Percentiles rank a stretch among this genome's conserved stretches.
These are phyloP conservation scores for Noctua janthe DNA, from an alignment of 2,888 invertebrate genomes.

Conservation along the genomic window DNA sequence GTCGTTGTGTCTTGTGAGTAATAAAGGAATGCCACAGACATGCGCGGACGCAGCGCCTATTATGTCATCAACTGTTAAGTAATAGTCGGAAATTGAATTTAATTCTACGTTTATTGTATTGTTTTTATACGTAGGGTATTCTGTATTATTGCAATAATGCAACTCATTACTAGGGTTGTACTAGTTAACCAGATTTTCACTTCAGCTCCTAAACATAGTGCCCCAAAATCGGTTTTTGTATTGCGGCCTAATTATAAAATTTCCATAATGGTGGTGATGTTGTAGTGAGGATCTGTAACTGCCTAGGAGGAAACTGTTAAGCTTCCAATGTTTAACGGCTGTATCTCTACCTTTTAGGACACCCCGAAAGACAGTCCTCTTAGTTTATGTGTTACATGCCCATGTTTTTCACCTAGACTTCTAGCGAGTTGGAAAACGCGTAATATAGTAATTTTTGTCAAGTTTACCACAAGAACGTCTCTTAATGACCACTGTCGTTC, in stretches of 20 bases:
- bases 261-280: not conserved
- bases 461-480: not conserved
- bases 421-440: not conserved
- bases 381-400: not conserved
- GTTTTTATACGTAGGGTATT: not conserved
- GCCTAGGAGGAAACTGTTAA: not conserved
- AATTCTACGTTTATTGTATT: conserved; percentile 28
- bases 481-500: conserved; percentile 7
- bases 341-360: not conserved
- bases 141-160: not conserved
- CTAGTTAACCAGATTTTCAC: not conserved
- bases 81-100: conserved; percentile 51
- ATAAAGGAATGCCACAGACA: conserved; percentile 53
- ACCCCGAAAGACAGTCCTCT: not conserved
- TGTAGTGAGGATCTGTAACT: not conserved
- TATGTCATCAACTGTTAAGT: conserved; percentile 52
- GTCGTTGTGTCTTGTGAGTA: conserved; percentile 37
- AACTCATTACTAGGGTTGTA: not conserved
- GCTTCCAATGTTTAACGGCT: not conserved
- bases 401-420: not conserved
- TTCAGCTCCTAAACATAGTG: conserved; percentile 7
- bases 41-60: conserved; percentile 35
- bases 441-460: not conserved
- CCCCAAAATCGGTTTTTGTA: not conserved
- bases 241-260: not conserved